Percentiles rank a stretch among this genome's conserved stretches.
These are phyloP conservation scores for Potamilus streckersoni DNA, from an alignment of 1,140 invertebrate species.

Conservation along the genomic window DNA sequence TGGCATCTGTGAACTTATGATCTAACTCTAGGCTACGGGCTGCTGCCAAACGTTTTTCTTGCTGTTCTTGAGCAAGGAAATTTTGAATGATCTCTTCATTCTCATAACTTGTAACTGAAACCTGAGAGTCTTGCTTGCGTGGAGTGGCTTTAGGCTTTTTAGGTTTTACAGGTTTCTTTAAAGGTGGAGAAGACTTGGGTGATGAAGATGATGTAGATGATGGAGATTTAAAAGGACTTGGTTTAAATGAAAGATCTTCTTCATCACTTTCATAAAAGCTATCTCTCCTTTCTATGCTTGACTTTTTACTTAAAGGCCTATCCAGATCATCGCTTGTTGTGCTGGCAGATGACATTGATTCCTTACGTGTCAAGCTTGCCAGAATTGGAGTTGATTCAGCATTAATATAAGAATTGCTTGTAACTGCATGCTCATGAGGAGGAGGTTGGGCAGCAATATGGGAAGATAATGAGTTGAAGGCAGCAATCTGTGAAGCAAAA, in stretches of 20 bases:
- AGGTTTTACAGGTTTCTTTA: slow-evolving; percentile 11
- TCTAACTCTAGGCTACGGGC: not conserved
- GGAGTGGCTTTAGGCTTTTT: slow-evolving; percentile 39
- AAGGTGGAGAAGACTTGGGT: slow-evolving; percentile 1
- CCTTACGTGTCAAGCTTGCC: not conserved
- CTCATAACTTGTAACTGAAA: slow-evolving; percentile 35
- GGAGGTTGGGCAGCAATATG: slow-evolving; percentile 12
- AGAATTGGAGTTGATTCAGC: slow-evolving; percentile 11
- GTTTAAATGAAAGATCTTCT: slow-evolving; percentile 31
- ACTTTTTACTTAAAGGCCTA: slow-evolving; percentile 9
- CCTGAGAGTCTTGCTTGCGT: slow-evolving; percentile 33
- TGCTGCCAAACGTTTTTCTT: not conserved
- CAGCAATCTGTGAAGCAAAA: slow-evolving; percentile 18
- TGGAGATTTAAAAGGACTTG: slow-evolving; percentile 6
- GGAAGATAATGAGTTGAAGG: not conserved
- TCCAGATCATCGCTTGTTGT: slow-evolving; percentile 28
- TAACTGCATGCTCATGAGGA: slow-evolving; percentile 20
- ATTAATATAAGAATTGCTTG: slow-evolving; percentile 3
- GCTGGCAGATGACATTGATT: slow-evolving; percentile 24
- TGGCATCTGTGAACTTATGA: not conserved
- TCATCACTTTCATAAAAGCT: slow-evolving; percentile 63
- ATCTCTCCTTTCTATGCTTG: slow-evolving; percentile 30
- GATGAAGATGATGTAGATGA: not conserved
- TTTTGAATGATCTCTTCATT: slow-evolving; percentile 28
- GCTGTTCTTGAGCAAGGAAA: not conserved